Evolutionary conservation across 1,140 invertebrate species (phyloP), one percentile per base, ranked within the genome.

Genomic region (Temnothorax nylanderi): DNA sequence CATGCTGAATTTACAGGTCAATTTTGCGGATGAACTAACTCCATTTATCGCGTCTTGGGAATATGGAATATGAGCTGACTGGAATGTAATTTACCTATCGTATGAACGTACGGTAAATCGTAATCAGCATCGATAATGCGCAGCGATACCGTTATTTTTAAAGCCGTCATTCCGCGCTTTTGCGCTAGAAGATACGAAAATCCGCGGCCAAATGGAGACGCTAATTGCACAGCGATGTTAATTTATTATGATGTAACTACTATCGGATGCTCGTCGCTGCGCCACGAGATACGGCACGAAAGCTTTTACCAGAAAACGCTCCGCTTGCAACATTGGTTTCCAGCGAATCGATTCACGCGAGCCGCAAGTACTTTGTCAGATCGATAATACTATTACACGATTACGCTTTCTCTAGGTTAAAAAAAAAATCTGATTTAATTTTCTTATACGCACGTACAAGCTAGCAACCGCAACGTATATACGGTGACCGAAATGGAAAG

Each of bases 261-360:
- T 26, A 49, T 6, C 54, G 13, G 26, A 10, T n/a, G 18, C 10
- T 41, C 44, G 44, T 49, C 32, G 41, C 58, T 84, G 32, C 56
- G 2, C 37, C 26, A 21, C 26, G 41, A 84, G 80, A 84, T 84
- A 84, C 54, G 80, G 69, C 80, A 84, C 80, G 80, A 49, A 81
- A 84, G 80, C 69, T 84, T 84, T 84, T 84, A 80, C 47, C 77
- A 60, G 80, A 75, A 75, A 84, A 75, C 26, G 51, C 21, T 21
- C 11, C 80, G 69, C 69, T 49, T 56, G 32, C 41, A 60, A 60
- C 54, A 32, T 21, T 75, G 32, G 26, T 60, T 74, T 49, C 54
- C n/a, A 26, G 18, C 26, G 69, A 13, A 56, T 62, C 58, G 54
- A 84, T 75, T 60, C 8, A 37, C 41, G 16, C 26, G 41, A 10